Conservation (phyloP, 1,140 invertebrate genomes). For the Schmidtea mediterranea region DNA sequence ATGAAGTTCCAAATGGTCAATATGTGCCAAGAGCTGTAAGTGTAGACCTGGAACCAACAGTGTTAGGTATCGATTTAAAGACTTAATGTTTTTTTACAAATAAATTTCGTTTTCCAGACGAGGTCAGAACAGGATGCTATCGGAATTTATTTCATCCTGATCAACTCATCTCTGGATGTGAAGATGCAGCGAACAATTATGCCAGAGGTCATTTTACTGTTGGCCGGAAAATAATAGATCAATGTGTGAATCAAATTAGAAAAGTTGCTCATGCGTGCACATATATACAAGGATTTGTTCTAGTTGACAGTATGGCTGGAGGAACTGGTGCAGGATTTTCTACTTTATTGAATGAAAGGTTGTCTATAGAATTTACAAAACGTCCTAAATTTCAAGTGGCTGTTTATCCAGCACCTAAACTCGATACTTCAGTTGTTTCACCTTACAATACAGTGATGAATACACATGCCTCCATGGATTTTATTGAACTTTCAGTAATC, state of each 20-base stretch:
- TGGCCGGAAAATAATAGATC: slow-evolving; percentile 31
- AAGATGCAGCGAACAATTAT: slow-evolving; percentile 13
- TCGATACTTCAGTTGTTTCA: slow-evolving; percentile 14
- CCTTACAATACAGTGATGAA: too few species aligned
- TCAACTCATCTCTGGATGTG: slow-evolving; percentile 18
- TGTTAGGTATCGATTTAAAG: too few species aligned
- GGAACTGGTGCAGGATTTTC: slow-evolving; percentile 58
- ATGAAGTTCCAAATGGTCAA: slow-evolving; percentile 37
- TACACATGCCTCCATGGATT: too few species aligned
- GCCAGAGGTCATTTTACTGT: slow-evolving; percentile 31
- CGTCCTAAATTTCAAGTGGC: slow-evolving; percentile 20
- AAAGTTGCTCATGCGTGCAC: slow-evolving; percentile 6
- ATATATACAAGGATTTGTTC: slow-evolving; percentile 4
- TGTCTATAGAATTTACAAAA: slow-evolving; percentile 51
- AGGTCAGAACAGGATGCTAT: slow-evolving; percentile 13
- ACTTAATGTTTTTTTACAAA: too few species aligned
- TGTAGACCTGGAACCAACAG: slow-evolving; percentile 52
- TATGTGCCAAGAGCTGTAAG: slow-evolving; percentile 49
- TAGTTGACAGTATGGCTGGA: slow-evolving; percentile 22
- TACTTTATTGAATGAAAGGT: slow-evolving; percentile 50
- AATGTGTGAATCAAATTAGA: slow-evolving; percentile 8
- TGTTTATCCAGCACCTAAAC: slow-evolving; percentile 11
- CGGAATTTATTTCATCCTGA: slow-evolving; percentile 20
- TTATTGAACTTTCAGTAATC: too few species aligned
- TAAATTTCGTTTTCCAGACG: slow-evolving; percentile 5